Evolutionary conservation across 2,888 invertebrate genomes (phyloP), one percentile per base, ranked within the genome.

Genomic region (Trachelus tabidus): DNA sequence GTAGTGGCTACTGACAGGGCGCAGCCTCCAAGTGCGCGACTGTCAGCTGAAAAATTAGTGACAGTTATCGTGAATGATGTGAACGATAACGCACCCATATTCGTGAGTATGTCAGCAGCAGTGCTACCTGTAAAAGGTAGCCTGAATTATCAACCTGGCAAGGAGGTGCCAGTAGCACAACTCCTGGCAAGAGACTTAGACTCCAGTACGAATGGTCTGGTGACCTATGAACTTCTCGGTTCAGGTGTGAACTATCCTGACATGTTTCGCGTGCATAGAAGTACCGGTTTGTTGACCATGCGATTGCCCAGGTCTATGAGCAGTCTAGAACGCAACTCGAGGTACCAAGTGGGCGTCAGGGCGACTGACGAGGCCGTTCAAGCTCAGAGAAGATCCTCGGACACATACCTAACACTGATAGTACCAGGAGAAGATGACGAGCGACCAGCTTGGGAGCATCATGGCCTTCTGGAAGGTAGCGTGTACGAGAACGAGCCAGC

Each of bases 331-430:
- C 84, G 86, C 2, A 79, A 84, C 0, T 94, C 95, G 1, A 94
- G 95, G 76, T 97, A 97, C 92, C 95, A 96, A 86, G 92, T 98
- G 71, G 96, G 96, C 0, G 95, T 98, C 73, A 95, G 97, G 87
- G 98, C 98, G 4, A 97, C 97, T 12, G 98, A 98, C 91, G 98
- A 98, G 90, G 98, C 98, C 0, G 97, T 97, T 3, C 95, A 97
- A 88, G 95, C 96, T 84, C 97, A 97, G 90, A 94, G 97, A 80
- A 95, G 96, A 91, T 97, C 96, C 81, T 96, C 97, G 2, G 97
- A 98, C 90, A 95, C 97, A 1, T 97, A 97, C 89, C 93, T 98
- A 73, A 97, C 96, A 9, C 94, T 98, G 78, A 95, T 98, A 79
- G 94, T 96, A 82, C 94, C 95, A 15, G 94, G 94, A 40, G 93